These are phyloP conservation scores for Coryphaenoides rupestris DNA, from an alignment of 2,113 vertebrate species.

Conservation along the genomic window DNA sequence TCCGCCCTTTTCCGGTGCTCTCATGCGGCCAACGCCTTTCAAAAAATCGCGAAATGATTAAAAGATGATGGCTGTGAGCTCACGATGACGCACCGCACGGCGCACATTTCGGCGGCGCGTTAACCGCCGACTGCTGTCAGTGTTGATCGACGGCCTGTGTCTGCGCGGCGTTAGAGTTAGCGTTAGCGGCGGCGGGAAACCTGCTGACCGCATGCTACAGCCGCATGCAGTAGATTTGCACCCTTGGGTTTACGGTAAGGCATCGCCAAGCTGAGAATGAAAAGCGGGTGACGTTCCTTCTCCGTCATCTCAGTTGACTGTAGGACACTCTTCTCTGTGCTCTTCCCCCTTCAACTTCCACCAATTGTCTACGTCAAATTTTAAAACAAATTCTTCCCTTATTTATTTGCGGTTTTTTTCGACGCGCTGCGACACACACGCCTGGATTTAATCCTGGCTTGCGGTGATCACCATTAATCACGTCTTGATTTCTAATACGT, in stretches of 20 bases:
- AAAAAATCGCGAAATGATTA: no score
- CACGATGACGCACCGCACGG: no score
- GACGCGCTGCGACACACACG: background rate
- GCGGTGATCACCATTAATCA: background rate
- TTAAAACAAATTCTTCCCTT: conserved; percentile 31
- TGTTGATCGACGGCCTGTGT: no score
- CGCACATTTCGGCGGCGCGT: no score
- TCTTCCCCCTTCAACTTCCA: no score
- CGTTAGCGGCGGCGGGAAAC: conserved; percentile 14
- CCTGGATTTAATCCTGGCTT: background rate
- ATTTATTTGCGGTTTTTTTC: conserved; percentile 16
- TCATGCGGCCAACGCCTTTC: no score
- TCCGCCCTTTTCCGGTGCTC: no score
- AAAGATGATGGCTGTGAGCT: no score
- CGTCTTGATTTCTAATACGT: background rate
- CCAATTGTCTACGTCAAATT: background rate
- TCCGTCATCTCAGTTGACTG: no score
- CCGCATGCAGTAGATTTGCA: conserved; percentile 20
- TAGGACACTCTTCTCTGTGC: no score
- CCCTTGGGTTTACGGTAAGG: conserved; percentile 34
- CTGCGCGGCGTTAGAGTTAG: conserved; percentile 5
- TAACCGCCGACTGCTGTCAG: no score
- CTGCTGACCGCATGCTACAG: background rate
- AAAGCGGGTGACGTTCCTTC: background rate
- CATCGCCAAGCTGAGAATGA: conserved; percentile 6